Base-by-base conservation (phyloP, 2,888 invertebrate species). In the Cephus nigrinus region DNA sequence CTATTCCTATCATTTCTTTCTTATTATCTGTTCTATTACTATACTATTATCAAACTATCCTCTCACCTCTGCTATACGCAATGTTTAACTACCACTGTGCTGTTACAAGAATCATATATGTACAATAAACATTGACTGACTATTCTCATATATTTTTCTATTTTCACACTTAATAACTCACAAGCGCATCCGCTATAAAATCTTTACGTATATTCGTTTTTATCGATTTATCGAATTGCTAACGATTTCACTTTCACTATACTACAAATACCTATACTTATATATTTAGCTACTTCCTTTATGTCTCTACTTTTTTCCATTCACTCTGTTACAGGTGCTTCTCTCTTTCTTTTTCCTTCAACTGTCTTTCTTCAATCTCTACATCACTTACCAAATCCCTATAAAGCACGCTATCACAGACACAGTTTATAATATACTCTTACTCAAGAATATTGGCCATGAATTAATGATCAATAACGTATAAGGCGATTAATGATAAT, bases 381-480 rank as follows among this genome's bases (percentile, higher is more conserved):
- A 40, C 23, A 5, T 15, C 40, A 23, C 23, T 55, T 55, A 23
- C 2, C 55, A 15, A 15, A 55, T 3, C 23, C 11, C 30, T 30
- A 15, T 71, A 5, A 31, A 12, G 12, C 30, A 12, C 71, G 85
- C 85, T 88, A 88, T 88, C 87, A 87, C 88, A 86, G 84, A 78
- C 80, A 75, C 11, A 73, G 33, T 75, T 77, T 15, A 73, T 40
- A 31, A 31, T 33, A 73, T 23, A 68, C 31, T 72, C 23, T 4
- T 23, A 1, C 55, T 9, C 55, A 55, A 15, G 23, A 55, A 2
- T 55, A 55, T 55, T 55, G 55, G 5, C 23, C 12, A 15, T 40
- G 12, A 9, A 55, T 55, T 55, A 55, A 23, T 55, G 23, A 55
- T 23, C 23, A 55, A 55, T 5, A 55, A 55, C 23, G 23, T 55